phyloP scores from a whole-genome alignment of 1,140 invertebrate genomes.

The Drosophila subobscura region DNA sequence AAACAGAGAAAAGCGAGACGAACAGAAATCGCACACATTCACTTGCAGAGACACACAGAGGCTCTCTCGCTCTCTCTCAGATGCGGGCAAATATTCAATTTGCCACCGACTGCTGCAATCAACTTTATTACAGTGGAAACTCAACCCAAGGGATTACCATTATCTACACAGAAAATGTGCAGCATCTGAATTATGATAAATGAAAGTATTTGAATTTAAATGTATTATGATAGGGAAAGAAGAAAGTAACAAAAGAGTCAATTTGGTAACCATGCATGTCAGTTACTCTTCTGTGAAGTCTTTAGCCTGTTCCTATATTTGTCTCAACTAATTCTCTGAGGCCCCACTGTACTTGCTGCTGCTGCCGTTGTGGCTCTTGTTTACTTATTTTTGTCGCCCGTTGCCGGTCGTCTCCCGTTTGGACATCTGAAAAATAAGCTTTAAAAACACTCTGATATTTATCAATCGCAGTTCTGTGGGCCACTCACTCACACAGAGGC shows the following conservation, averaged over 20 bases:
- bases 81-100: slow-evolving; percentile 62
- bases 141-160: too few species aligned
- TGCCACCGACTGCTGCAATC: slow-evolving; percentile 68
- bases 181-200: too few species aligned
- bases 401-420: slow-evolving; percentile 37
- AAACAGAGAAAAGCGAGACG: slow-evolving; percentile 19
- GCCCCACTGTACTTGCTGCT: slow-evolving; percentile 16
- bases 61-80: neutral
- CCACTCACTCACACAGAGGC: slow-evolving; percentile 15
- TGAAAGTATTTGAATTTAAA: too few species aligned
- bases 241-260: too few species aligned
- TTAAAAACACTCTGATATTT: slow-evolving; percentile 43
- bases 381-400: slow-evolving; percentile 47
- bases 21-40: slow-evolving; percentile 6
- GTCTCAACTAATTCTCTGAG: too few species aligned
- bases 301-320: too few species aligned
- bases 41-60: slow-evolving; percentile 4
- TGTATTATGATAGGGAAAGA: too few species aligned
- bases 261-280: too few species aligned
- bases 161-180: too few species aligned
- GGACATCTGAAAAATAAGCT: slow-evolving; percentile 68
- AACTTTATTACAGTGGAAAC: slow-evolving; percentile 59
- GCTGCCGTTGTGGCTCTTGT: slow-evolving; percentile 36
- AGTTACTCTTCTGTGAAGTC: too few species aligned
- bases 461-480: slow-evolving; percentile 50